Base-by-base conservation (phyloP, 2,113 vertebrate genomes). In the Oncorhynchus gorbuscha region DNA sequence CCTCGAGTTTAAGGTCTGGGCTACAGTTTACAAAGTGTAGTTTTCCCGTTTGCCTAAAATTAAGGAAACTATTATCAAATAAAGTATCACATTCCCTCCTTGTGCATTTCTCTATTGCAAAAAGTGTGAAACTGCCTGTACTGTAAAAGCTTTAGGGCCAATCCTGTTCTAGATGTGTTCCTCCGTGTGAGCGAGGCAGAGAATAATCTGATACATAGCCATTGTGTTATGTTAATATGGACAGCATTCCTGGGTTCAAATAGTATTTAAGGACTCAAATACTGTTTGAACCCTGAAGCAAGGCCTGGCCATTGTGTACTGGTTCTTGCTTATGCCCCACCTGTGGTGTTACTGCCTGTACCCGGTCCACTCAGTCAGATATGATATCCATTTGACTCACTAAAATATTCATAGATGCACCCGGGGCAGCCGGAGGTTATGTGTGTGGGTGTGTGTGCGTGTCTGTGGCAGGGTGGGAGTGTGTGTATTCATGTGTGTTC, bases 21-120 rank as follows among this genome's bases (percentile, higher is more conserved):
- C 83, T 72, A 78, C 74, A 70, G 75, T 89, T 89, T 75, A 83
- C 9, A 67, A 76, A 69, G 79, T 81, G 80, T 5, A 86, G 73
- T 76, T 74, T 79, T 86, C 86, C 81, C 78, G 70, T 20, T 61
- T 61, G 59, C n/a, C 59, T 85, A 86, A 78, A 80, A 77, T 88
- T 81, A 67, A 48, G 22, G 85, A 87, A 87, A 76, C 68, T 35
- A 77, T 55, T 73, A 9, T 61, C 1, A 22, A 61, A 61, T 61
- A 22, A 3, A n/a, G 59, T 61, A 51, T 51, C 49, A 16, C 49
- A 14, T 61, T 22, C 16, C 59, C n/a, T 61, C 59, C 9, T 84
- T 72, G 16, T 83, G 67, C 24, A 28, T 80, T 80, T 67, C 80
- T 74, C 24, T 24, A 24, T 24, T 24, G 24, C 24, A 24, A 24